Conservation (phyloP, 2,113 vertebrate genomes). For the Neodon shergylaensis region DNA sequence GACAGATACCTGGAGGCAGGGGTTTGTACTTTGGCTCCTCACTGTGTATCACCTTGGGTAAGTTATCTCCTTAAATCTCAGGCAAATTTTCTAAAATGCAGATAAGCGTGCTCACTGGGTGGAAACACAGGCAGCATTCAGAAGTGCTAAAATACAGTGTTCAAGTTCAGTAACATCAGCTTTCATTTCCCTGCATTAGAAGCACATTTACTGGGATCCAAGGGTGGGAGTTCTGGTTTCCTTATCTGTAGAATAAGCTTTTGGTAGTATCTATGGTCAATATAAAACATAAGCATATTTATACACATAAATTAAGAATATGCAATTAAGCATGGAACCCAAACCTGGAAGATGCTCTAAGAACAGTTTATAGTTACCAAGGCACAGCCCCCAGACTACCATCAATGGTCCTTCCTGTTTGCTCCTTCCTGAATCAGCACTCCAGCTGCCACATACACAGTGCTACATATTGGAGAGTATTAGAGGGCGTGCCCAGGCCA, state of each 20-base stretch:
- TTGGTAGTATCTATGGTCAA: neutral
- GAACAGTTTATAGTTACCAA: neutral
- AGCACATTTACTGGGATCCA: neutral
- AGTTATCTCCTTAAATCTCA: neutral
- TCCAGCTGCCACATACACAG: neutral
- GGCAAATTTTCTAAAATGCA: neutral
- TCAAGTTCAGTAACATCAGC: neutral
- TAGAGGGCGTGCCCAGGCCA: neutral
- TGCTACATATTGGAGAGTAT: rapidly evolving
- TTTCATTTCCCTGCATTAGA: neutral
- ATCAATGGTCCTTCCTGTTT: neutral
- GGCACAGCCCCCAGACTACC: neutral
- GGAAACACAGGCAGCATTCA: neutral
- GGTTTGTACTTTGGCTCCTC: neutral
- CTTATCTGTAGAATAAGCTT: neutral
- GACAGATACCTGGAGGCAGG: neutral
- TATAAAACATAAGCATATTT: neutral
- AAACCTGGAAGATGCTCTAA: neutral
- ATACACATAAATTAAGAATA: rapidly evolving
- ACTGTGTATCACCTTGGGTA: neutral
- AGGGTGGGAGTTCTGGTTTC: neutral
- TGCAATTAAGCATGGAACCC: neutral
- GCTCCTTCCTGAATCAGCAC: neutral
- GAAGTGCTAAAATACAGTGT: neutral
- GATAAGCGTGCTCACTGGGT: neutral